Evolutionary conservation across 1,140 invertebrate genomes (phyloP), one percentile per base, ranked within the genome.

Genomic region (Neodiprion lecontei): DNA sequence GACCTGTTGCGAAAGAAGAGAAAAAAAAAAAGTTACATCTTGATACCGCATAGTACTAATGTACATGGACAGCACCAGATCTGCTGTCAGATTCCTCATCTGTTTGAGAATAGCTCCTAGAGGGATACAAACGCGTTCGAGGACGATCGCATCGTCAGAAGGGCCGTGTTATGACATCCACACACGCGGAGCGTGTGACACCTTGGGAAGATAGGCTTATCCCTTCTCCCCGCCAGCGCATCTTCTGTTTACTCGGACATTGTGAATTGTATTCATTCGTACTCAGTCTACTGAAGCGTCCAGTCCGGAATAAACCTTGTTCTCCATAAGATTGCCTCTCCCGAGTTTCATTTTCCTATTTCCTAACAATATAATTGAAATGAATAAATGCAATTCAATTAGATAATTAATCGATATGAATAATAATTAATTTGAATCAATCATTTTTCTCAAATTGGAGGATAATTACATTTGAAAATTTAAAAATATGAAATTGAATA

Each of bases 261-360:
- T 61, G 53, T 61, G n/a, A 12, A 61, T n/a, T 61, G 28, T 28
- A 28, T 28, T 28, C 28, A 28, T 28, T 28, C 28, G 28, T 28
- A 28, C 28, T 28, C 28, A 28, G 28, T 5, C 28, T 28, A 28
- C 28, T 2, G 28, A 28, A 28, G 28, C 28, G 28, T 28, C 28
- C 28, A 5, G 28, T 28, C 28, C 1, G 5, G 28, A 28, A 28
- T 28, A 61, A 61, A 61, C 53, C 7, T 61, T 61, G n/a, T 61
- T 1, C n/a, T 12, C 53, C 53, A 61, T n/a, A 11, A 12, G n/a
- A 61, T 12, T 61, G 53, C 11, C n/a, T 61, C 53, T 12, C 53
- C 53, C n/a, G 53, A 61, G 53, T n/a, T 61, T 61, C n/a, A 61
- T 61, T 61, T n/a, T 61, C 53, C 53, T 61, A n/a, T 61, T n/a